Evolutionary conservation across 2,113 vertebrate species (phyloP).

Genomic region (Misgurnus anguillicaudatus): DNA sequence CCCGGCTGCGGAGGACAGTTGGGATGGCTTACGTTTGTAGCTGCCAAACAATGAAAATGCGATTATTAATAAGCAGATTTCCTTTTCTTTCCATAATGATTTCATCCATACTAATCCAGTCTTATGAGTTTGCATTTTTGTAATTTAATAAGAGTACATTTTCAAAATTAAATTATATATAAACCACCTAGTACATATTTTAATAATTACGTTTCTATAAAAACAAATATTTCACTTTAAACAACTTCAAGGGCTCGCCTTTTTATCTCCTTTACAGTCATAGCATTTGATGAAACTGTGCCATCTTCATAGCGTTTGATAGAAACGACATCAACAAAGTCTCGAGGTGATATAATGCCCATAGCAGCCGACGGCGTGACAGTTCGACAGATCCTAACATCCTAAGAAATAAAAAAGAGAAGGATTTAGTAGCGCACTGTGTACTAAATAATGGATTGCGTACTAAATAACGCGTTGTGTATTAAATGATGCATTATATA

Average conservation of each 20-base stretch:
- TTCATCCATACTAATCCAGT: background rate
- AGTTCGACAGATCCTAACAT: constrained; percentile 81
- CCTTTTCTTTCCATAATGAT: background rate
- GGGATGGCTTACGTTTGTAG: constrained; percentile 82
- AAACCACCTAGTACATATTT: no score
- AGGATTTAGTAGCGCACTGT: background rate
- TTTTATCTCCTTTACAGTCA: constrained; percentile 40
- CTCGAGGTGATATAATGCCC: constrained; percentile 91
- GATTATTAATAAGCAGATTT: background rate
- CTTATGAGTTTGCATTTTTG: background rate
- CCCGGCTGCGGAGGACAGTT: constrained; percentile 79
- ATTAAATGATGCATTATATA: no score
- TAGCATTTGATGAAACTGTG: constrained; percentile 85
- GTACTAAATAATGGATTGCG: background rate
- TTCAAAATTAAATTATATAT: no score
- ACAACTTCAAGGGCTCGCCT: no score
- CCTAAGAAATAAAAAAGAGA: constrained; percentile 67
- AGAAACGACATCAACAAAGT: constrained; percentile 90
- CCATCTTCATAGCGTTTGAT: constrained; percentile 85
- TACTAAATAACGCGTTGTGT: background rate
- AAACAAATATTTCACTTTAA: background rate
- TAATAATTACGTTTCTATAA: no score
- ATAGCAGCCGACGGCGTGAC: constrained; percentile 89
- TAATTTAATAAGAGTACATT: no score
- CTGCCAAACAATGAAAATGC: constrained; percentile 66